phyloP scores from a whole-genome alignment of 2,888 invertebrate genomes.

The Zhuqinia jingwanae region DNA sequence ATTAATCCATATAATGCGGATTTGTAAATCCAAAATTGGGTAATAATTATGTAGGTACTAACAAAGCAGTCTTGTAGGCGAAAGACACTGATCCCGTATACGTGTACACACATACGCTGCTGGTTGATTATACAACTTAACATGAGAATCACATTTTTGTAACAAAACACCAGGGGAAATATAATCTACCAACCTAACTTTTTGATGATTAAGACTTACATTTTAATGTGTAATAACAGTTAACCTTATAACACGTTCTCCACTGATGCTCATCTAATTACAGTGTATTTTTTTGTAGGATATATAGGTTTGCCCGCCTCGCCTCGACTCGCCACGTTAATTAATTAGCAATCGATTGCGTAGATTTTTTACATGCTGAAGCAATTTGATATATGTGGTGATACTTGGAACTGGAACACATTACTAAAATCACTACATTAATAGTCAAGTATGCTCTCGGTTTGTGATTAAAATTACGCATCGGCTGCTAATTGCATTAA shows the following conservation, averaged over 20 bases:
- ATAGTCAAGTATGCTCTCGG: slow-evolving; percentile 20
- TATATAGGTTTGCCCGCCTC: slow-evolving; percentile 22
- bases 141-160: too few relatives aligned
- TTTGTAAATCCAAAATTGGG: too few relatives aligned
- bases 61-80: too few relatives aligned
- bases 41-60: background rate
- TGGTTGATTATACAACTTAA: too few relatives aligned
- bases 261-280: slow-evolving; percentile 62
- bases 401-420: background rate
- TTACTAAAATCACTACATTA: background rate
- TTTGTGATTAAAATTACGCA: background rate
- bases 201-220: too few relatives aligned
- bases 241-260: background rate
- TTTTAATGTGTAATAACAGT: background rate
- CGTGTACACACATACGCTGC: too few relatives aligned
- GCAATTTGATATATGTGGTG: background rate
- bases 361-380: background rate
- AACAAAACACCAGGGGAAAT: too few relatives aligned
- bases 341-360: background rate
- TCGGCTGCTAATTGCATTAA: background rate
- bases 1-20: too few relatives aligned
- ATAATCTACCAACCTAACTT: too few relatives aligned
- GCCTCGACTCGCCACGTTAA: slow-evolving; percentile 22
- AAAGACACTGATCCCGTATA: too few relatives aligned
- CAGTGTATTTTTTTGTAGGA: slow-evolving; percentile 48